phyloP scores from a whole-genome alignment of 2,113 vertebrate species.

The Pipra filicauda region DNA sequence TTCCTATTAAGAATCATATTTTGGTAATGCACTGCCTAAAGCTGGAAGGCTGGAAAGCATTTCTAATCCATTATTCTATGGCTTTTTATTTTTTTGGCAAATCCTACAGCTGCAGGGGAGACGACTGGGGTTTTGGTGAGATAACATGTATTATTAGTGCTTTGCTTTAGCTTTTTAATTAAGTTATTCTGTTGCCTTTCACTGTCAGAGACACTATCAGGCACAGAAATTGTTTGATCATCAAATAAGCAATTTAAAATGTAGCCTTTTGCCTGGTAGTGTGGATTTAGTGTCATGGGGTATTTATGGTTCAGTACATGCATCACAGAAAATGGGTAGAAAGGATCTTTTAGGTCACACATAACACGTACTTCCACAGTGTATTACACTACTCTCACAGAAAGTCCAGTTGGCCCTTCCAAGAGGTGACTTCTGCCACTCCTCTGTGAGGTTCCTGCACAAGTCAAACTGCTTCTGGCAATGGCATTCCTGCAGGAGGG shows the following conservation, averaged over 20 bases:
- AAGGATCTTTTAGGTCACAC: not conserved
- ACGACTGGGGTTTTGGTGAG: constrained; percentile 71
- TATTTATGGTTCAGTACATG: not conserved
- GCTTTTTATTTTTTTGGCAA: constrained; percentile 65
- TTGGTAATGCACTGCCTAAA: constrained; percentile 24
- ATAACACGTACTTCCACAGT: rapidly evolving
- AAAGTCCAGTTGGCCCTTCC: not conserved
- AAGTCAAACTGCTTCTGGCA: not conserved
- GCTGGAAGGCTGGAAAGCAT: constrained; percentile 52
- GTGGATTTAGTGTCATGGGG: not conserved
- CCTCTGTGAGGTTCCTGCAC: not conserved
- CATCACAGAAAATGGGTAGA: not conserved
- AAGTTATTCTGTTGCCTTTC: constrained; percentile 73
- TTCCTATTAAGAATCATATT: constrained; percentile 65
- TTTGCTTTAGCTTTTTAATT: constrained; percentile 73
- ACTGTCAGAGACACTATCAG: constrained; percentile 64
- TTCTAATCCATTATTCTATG: constrained; percentile 77
- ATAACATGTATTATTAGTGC: constrained; percentile 76
- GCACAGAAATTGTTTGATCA: not conserved
- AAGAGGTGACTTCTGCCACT: not conserved
- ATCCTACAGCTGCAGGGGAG: constrained; percentile 51
- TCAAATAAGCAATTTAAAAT: not conserved
- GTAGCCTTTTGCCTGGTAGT: not conserved
- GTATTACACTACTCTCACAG: not conserved
- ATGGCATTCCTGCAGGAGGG: not conserved